phyloP scores from a whole-genome alignment of 2,797 vertebrate species.

The Oryzias sinensis region DNA sequence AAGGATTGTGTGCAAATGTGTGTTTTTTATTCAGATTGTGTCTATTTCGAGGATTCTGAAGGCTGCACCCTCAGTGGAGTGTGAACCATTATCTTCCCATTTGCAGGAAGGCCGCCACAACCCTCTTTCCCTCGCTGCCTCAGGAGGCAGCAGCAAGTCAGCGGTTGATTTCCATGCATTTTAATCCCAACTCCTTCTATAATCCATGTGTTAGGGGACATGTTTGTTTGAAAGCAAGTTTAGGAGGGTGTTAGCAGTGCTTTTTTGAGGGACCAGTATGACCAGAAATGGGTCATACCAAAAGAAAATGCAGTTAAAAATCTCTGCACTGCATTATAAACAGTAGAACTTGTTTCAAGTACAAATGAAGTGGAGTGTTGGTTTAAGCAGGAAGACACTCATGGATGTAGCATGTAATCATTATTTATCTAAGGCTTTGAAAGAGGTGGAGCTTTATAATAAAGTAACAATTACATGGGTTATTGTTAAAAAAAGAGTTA shows the following conservation, averaged over 20 bases:
- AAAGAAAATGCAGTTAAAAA: conserved; percentile 12
- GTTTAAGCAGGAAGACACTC: conserved; percentile 42
- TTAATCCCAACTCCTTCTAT: conserved; percentile 44
- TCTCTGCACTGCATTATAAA: conserved; percentile 6
- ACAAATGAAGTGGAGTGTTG: conserved; percentile 19
- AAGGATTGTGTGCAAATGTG: conserved; percentile 13
- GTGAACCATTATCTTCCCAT: conserved; percentile 64
- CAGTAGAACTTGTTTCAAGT: no score
- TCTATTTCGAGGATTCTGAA: conserved; percentile 53
- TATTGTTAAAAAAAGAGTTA: conserved; percentile 30
- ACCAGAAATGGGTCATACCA: conserved; percentile 29
- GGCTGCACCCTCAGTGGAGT: conserved; percentile 44
- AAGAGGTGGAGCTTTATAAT: conserved; percentile 23
- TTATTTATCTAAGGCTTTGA: conserved; percentile 53
- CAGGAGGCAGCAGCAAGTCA: conserved; percentile 49
- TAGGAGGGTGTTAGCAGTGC: conserved; percentile 7
- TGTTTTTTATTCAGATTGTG: conserved; percentile 36
- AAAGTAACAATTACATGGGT: conserved; percentile 20
- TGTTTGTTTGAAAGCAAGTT: conserved; percentile 29
- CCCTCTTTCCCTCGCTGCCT: conserved; percentile 30
- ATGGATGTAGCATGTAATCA: conserved; percentile 55
- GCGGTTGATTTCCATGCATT: conserved; percentile 53
- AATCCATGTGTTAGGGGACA: conserved; percentile 19
- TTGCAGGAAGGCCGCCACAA: conserved; percentile 55
- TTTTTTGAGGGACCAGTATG: conserved; percentile 24